Evolutionary conservation across 1,140 invertebrate species (phyloP), one percentile per base, ranked within the genome.

Genomic region (Drosophila ironensis): DNA sequence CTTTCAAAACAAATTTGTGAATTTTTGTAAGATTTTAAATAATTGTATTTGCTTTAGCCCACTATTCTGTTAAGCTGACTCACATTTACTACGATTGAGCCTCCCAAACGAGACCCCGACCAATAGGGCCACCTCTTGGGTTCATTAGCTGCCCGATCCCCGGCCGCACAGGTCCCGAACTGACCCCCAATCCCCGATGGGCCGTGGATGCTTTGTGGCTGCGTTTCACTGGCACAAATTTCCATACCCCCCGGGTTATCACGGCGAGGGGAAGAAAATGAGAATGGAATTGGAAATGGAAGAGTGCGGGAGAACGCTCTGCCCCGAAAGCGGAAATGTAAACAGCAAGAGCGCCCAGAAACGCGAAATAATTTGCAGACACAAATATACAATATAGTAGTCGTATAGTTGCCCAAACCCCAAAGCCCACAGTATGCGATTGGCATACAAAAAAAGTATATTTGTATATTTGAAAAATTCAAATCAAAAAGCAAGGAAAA

Each of bases 261-360:
- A 45, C 37, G 17, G 30, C 44, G 35, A 52, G 14, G 12, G 24
- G 20, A 11, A 25, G 48, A 51, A 35, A 27, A 22, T 37, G 53
- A 14, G 27, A 44, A 33, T 20, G 25, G 30, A 25, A 41, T 53
- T 16, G 24, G 30, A 28, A 37, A 22, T 25, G 22, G 20, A 19
- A 61, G 28, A 48, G 51, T 25, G 45, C 54, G 51, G 25, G 37
- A 35, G 20, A 44, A 41, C 48, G 30, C 37, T 20, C 37, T 20
- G 52, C 11, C 9, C 67, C 42, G 38, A 60, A 59, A 72, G 24
- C 73, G 78, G 73, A 82, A 82, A 73, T 70, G 46, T 66, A 72
- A 82, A 68, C 51, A 56, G 44, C 66, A 53, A 59, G 54, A 75
- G 45, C 24, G 24, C 20, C 14, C 28, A 38, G 11, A 37, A 37